Conservation (phyloP, 2,797 vertebrate genomes). For the Neosilurus hyrtlii region DNA sequence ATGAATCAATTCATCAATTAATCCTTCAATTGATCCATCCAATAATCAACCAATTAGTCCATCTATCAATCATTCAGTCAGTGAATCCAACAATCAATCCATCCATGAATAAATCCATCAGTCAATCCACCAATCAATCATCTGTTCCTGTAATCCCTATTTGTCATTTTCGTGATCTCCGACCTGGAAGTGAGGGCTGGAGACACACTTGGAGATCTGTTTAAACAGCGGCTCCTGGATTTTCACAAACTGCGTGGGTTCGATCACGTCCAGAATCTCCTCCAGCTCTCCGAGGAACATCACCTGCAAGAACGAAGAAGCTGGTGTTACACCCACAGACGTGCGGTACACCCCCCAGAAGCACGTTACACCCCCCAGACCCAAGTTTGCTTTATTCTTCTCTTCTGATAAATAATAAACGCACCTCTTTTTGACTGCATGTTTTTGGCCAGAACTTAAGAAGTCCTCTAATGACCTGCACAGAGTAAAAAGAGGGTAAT, state of each 20-base stretch:
- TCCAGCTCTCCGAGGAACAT: conserved; percentile 98
- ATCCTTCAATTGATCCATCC: no score
- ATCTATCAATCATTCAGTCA: no score
- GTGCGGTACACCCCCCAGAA: no score
- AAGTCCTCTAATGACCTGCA: conserved; percentile 95
- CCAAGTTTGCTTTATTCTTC: no score
- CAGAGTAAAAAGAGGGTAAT: conserved; percentile 23
- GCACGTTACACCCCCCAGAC: no score
- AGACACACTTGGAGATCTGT: conserved; percentile 97
- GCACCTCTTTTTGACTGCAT: conserved; percentile 99
- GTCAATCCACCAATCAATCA: no score
- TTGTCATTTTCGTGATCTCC: conserved; percentile 34
- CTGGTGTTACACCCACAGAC: no score
- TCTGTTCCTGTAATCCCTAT: neutral
- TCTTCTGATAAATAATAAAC: neutral
- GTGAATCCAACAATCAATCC: no score
- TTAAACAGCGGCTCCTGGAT: conserved; percentile 99
- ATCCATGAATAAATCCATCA: no score
- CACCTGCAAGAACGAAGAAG: conserved; percentile 73
- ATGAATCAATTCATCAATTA: no score
- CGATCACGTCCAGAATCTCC: conserved; percentile 98
- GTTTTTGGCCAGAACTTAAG: conserved; percentile 99
- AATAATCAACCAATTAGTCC: no score
- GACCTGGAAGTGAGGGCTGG: conserved; percentile 98
- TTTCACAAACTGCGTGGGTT: conserved; percentile 97